phyloP scores from a whole-genome alignment of 2,113 vertebrate genomes.

The Azemiops feae region DNA sequence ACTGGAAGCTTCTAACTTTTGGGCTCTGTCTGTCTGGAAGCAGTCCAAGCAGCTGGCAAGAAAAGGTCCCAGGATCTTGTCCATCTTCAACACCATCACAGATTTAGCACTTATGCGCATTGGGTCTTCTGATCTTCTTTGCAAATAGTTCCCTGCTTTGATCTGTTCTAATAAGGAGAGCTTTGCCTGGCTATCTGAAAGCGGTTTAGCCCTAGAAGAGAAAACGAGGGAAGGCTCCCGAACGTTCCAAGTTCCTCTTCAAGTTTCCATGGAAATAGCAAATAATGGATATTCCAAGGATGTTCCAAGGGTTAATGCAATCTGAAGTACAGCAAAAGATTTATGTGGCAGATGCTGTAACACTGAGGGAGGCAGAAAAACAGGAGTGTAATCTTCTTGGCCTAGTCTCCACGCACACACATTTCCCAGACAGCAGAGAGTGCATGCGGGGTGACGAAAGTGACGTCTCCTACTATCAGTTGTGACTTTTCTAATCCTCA shows the following conservation, averaged over 20 bases:
- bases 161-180: background rate
- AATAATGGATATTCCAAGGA: slow-evolving; percentile 30
- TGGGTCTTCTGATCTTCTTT: background rate
- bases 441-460: background rate
- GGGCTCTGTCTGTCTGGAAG: background rate
- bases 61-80: background rate
- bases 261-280: slow-evolving; percentile 70
- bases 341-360: slow-evolving; percentile 53
- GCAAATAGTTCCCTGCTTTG: background rate
- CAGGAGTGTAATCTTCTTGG: slow-evolving; percentile 19
- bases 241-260: slow-evolving; percentile 45
- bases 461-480: background rate
- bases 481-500: background rate
- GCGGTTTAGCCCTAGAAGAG: background rate
- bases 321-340: slow-evolving; percentile 52
- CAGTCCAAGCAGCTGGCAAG: background rate
- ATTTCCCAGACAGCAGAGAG: slow-evolving; percentile 2
- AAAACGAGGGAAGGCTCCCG: background rate
- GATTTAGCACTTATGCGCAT: background rate
- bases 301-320: slow-evolving; percentile 63
- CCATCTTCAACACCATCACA: background rate
- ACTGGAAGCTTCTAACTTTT: background rate
- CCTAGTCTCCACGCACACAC: background rate
- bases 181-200: background rate
- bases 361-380: slow-evolving; percentile 46